Conservation (phyloP, 1,140 invertebrate species). For the Battus philenor region DNA sequence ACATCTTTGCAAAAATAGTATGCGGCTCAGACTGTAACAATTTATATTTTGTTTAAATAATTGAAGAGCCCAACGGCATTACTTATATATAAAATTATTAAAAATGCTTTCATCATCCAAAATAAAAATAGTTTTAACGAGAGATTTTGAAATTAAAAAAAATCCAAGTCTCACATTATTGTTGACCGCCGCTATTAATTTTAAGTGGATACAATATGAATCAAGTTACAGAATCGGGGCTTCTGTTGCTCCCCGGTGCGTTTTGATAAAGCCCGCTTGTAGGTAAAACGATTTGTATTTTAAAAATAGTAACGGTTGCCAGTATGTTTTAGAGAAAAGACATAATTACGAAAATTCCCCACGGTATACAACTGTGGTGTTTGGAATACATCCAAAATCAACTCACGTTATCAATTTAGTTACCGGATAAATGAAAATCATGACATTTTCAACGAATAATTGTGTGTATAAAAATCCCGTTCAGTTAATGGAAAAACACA, state of each 20-base stretch:
- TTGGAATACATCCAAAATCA: constrained; percentile 65
- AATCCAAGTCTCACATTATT: not conserved
- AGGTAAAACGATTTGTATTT: constrained; percentile 22
- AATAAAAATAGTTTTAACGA: no score
- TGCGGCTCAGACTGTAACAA: no score
- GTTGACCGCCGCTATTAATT: not conserved
- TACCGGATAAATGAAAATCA: constrained; percentile 59
- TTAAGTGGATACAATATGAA: not conserved
- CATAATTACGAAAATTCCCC: constrained; percentile 59
- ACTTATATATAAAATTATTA: no score
- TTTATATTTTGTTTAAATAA: no score
- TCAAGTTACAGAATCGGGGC: constrained; percentile 2
- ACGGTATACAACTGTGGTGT: constrained; percentile 45
- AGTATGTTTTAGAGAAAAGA: constrained; percentile 55
- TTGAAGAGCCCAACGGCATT: no score
- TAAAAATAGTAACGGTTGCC: constrained; percentile 53
- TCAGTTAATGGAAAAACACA: constrained; percentile 13
- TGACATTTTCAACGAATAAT: constrained; percentile 22
- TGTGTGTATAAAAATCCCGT: not conserved
- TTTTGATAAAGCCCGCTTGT: not conserved
- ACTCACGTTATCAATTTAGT: constrained; percentile 52
- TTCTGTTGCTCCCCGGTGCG: not conserved
- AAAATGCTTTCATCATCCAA: no score
- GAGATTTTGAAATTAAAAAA: not conserved
- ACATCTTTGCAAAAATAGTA: no score